phyloP scores from a whole-genome alignment of 2,888 invertebrate species.

The Amblyjoppa proteus region DNA sequence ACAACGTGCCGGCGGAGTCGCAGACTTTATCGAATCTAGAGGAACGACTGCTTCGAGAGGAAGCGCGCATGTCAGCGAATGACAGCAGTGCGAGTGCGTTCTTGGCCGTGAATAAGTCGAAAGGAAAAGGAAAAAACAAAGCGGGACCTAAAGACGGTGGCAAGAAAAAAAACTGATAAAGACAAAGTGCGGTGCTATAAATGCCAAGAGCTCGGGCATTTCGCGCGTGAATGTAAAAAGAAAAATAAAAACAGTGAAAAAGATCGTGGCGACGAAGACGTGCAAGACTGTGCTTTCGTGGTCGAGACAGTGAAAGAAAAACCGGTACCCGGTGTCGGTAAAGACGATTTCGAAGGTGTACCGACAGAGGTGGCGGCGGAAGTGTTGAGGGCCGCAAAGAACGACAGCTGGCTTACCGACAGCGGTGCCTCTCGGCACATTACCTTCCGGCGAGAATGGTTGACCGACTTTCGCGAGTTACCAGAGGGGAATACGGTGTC shows the following conservation, averaged over 20 bases:
- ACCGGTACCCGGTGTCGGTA: background rate
- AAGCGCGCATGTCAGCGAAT: background rate
- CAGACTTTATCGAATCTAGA: background rate
- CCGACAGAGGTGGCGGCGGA: too few relatives aligned
- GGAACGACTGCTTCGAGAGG: background rate
- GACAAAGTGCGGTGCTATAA: background rate
- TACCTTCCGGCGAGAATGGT: too few relatives aligned
- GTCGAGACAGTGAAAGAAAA: background rate
- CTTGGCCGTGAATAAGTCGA: background rate
- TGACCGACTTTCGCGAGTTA: too few relatives aligned
- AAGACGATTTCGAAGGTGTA: too few relatives aligned
- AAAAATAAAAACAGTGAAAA: conserved; percentile 32
- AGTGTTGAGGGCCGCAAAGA: too few relatives aligned
- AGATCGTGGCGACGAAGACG: too few relatives aligned
- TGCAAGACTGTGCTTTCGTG: background rate
- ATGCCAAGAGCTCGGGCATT: background rate
- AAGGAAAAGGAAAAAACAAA: background rate
- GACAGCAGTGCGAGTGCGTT: background rate
- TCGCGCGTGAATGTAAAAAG: too few relatives aligned
- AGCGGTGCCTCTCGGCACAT: too few relatives aligned
- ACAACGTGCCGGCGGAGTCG: conserved; percentile 22
- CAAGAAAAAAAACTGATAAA: background rate
- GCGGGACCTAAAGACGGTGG: background rate
- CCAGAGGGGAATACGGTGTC: too few relatives aligned
- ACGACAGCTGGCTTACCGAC: too few relatives aligned